These are phyloP conservation scores for Orientallactaga bullata DNA, from an alignment of 2,113 vertebrate genomes.

Conservation along the genomic window DNA sequence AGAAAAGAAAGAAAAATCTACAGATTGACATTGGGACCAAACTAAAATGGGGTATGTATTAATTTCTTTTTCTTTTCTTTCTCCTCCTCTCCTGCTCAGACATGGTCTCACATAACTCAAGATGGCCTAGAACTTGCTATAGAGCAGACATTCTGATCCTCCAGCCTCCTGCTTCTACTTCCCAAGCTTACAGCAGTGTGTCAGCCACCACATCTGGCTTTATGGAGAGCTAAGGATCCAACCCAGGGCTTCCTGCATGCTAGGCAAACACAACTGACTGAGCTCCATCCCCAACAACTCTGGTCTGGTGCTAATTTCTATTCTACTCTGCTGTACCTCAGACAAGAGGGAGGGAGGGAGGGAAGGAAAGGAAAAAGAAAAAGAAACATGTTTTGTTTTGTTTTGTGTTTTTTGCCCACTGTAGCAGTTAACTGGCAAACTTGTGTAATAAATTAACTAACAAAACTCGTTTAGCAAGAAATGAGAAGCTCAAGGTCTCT, in stretches of 20 bases:
- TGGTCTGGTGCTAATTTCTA: too few relatives aligned
- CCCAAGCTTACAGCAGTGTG: not conserved
- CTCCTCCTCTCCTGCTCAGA: not conserved
- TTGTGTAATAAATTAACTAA: conserved; percentile 75
- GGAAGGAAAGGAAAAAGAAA: not conserved
- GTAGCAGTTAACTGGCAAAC: conserved; percentile 66
- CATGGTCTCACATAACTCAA: not conserved
- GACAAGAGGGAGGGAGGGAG: not conserved
- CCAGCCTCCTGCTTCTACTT: too few relatives aligned
- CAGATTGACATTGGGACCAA: not conserved
- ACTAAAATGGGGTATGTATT: not conserved
- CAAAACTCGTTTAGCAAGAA: conserved; percentile 78
- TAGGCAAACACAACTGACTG: not conserved
- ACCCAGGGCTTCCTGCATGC: not conserved
- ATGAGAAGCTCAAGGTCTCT: conserved; percentile 45
- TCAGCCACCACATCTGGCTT: not conserved
- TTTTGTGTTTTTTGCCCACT: not conserved
- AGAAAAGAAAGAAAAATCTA: not conserved
- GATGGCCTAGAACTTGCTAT: not conserved
- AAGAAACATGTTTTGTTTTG: too few relatives aligned
- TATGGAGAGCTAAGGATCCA: not conserved
- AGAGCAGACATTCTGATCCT: too few relatives aligned
- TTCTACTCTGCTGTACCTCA: not conserved
- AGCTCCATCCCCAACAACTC: not conserved
- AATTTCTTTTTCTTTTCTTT: not conserved